phyloP scores from a whole-genome alignment of 53 echinoderm and acorn worm genomes.

The Apostichopus leukothele region DNA sequence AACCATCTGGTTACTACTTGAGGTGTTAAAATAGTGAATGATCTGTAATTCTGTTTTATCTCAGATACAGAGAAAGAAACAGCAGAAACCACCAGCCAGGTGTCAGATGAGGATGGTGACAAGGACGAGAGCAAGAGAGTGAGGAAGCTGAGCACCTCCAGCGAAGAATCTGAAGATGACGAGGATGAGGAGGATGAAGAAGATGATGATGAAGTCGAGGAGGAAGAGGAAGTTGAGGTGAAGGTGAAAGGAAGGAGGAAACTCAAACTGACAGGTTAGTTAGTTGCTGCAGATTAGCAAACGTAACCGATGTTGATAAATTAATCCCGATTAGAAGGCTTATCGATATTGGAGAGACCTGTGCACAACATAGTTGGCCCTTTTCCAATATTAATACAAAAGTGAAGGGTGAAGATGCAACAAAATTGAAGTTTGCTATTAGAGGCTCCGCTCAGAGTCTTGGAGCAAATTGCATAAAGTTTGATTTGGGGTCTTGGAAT shows the following conservation, averaged over 20 bases:
- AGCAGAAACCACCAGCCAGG: slow-evolving; percentile 49
- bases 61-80: slow-evolving; percentile 73
- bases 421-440: no score
- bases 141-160: slow-evolving; percentile 32
- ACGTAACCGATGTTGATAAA: no score
- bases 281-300: background rate
- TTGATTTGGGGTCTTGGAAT: no score
- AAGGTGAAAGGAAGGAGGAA: slow-evolving; percentile 53
- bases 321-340: no score
- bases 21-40: background rate
- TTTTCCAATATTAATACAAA: no score
- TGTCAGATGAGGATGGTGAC: slow-evolving; percentile 46
- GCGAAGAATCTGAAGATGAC: slow-evolving; percentile 44
- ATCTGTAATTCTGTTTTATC: background rate
- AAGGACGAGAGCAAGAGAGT: slow-evolving; percentile 27
- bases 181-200: slow-evolving; percentile 62
- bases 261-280: slow-evolving; percentile 41
- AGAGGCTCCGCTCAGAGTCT: no score
- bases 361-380: no score
- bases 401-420: no score
- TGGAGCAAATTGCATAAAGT: no score
- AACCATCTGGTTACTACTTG: background rate
- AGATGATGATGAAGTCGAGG: slow-evolving; percentile 46
- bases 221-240: slow-evolving; percentile 55
- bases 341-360: no score